A percentile compares a stretch with the other conserved stretches of the same genome.
phyloP scores from a whole-genome alignment of 1,140 invertebrate genomes.

The Bombus turneri region DNA sequence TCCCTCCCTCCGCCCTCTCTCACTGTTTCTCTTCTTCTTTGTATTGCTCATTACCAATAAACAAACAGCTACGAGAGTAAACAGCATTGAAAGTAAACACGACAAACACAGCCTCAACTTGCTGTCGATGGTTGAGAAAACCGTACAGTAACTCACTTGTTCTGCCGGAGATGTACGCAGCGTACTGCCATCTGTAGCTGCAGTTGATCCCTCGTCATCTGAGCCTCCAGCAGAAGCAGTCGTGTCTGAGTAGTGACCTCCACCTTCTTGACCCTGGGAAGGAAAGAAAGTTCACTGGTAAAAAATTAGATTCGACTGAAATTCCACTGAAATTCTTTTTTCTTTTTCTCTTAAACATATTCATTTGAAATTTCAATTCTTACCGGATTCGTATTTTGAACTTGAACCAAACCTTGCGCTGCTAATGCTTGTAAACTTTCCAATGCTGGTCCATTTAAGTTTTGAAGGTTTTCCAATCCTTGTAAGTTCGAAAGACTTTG shows the following conservation, averaged over 20 bases:
- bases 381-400: constrained; percentile 71
- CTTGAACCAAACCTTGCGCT: constrained; percentile 75
- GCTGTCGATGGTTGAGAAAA: neutral
- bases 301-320: neutral
- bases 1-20: neutral
- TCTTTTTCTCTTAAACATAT: neutral
- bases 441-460: constrained; percentile 81
- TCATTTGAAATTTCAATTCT: neutral
- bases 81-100: constrained; percentile 4
- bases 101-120: neutral
- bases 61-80: constrained; percentile 23
- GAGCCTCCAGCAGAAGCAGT: constrained; percentile 93
- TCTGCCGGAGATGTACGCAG: constrained; percentile 94
- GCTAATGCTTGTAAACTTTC: constrained; percentile 81
- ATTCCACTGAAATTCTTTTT: neutral
- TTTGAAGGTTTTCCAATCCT: constrained; percentile 78
- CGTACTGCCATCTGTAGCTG: constrained; percentile 95
- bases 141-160: constrained; percentile 81
- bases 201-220: constrained; percentile 97
- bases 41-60: neutral
- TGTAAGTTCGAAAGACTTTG: constrained; percentile 82
- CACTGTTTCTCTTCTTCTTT: constrained; percentile 5
- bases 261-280: constrained; percentile 77
- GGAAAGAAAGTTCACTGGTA: neutral
- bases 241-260: constrained; percentile 89